Percentiles rank a stretch among this genome's conserved stretches.
Evolutionary conservation across 2,797 vertebrate species (phyloP).

Genomic region (Ficedula albicollis): DNA sequence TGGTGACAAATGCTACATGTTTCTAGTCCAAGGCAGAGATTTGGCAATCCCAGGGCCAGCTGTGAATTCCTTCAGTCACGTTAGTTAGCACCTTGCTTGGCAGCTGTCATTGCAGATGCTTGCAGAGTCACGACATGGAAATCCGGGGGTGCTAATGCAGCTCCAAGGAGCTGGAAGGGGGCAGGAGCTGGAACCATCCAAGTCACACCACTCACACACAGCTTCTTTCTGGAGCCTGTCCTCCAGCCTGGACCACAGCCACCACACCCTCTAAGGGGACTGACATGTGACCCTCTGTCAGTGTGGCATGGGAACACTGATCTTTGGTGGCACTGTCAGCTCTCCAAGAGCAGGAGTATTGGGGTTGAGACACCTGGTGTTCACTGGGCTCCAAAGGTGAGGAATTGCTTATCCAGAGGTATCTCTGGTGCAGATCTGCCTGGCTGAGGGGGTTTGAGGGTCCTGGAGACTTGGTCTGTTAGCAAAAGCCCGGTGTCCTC

Average conservation of each 20-base stretch:
- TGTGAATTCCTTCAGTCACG: neutral
- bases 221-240: neutral
- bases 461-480: neutral
- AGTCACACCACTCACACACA: neutral
- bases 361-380: neutral
- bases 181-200: rapidly evolving
- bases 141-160: neutral
- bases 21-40: neutral
- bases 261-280: neutral
- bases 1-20: neutral
- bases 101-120: neutral
- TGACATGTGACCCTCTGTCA: neutral
- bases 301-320: neutral
- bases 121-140: neutral
- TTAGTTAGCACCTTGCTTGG: neutral
- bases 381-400: neutral
- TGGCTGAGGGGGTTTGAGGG: neutral
- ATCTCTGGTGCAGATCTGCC: neutral
- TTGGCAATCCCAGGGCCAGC: neutral
- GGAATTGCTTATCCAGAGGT: neutral
- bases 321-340: neutral
- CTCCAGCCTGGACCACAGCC: neutral
- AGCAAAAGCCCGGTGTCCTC: rapidly evolving
- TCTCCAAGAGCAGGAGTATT: neutral
- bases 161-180: neutral